Conservation (phyloP, 2,113 vertebrate genomes). For the Leptosomus discolor region DNA sequence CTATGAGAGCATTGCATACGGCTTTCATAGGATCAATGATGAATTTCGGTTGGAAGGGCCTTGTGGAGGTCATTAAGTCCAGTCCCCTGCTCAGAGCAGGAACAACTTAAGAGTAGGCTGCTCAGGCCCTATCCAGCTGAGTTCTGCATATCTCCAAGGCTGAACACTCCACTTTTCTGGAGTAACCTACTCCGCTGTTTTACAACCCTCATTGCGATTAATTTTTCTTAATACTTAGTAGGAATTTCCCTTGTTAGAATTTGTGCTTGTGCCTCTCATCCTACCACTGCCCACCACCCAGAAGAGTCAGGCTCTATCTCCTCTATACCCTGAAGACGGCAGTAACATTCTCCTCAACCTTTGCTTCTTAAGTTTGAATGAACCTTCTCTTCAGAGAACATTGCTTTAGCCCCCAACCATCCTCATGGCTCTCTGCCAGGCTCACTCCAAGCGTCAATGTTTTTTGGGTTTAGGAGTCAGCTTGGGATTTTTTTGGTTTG, state of each 20-base stretch:
- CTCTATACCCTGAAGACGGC: background rate
- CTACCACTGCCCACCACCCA: background rate
- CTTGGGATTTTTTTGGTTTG: rapidly evolving
- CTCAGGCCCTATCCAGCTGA: background rate
- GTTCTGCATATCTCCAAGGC: background rate
- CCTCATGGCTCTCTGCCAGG: background rate
- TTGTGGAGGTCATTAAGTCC: background rate
- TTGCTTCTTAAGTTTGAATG: background rate
- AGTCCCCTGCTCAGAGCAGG: background rate
- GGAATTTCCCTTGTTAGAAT: background rate
- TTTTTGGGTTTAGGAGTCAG: background rate
- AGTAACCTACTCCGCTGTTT: background rate
- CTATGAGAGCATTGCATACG: background rate
- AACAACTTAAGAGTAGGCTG: background rate
- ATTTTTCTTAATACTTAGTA: background rate
- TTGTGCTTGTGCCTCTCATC: background rate
- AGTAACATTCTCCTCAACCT: background rate
- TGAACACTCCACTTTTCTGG: background rate
- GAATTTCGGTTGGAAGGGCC: background rate
- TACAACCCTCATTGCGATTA: background rate
- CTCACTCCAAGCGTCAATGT: background rate
- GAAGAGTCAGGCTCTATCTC: background rate
- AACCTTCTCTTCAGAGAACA: background rate
- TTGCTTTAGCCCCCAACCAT: background rate
- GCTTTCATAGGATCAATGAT: background rate